Evolutionary conservation across 2,888 invertebrate genomes (phyloP), one percentile per base, ranked within the genome.

Genomic region (Luffia ferchaultella): DNA sequence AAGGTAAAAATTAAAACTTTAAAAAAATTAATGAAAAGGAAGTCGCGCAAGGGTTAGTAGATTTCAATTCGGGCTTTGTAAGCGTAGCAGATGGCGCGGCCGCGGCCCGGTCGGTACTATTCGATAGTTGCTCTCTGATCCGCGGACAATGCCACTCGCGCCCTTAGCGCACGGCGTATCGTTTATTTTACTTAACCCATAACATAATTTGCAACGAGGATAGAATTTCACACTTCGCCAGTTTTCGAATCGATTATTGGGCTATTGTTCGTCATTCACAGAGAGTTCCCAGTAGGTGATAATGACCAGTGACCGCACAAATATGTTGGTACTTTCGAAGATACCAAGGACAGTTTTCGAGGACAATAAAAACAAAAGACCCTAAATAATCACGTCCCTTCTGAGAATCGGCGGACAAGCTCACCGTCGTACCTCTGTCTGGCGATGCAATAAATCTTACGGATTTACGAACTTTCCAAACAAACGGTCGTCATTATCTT

Each of bases 31-130:
- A 65, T 71, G 62, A 64, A 76, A 79, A 77, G 73, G 82, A 79
- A 76, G 71, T 73, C 65, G 68, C 61, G 62, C 69, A 79, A 78
- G 79, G 79, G 80, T 80, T 77, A 78, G 68, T 61, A 58, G 65
- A 68, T 67, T 70, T 70, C 61, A 67, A 63, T 68, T 61, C 57
- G 53, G 54, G 52, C 57, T 65, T 77, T 79, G 68, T 80, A 63
- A 58, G 52, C 55, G 7, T 52, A 61, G 66, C 75, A 74, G 73
- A 79, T 70, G 76, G 68, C 62, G 66, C 30, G 30, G n/a, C n/a
- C 30, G 30, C 30, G 30, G 30, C 30, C 5, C n/a, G n/a, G n/a
- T n/a, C n/a, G n/a, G n/a, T 73, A 62, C 64, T 65, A 65, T 68
- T 72, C 57, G 63, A 67, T 68, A 59, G 64, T 67, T 73, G 71